Evolutionary conservation across 1,140 invertebrate species (phyloP), one percentile per base, ranked within the genome.

Genomic region (Anadara kagoshimensis): DNA sequence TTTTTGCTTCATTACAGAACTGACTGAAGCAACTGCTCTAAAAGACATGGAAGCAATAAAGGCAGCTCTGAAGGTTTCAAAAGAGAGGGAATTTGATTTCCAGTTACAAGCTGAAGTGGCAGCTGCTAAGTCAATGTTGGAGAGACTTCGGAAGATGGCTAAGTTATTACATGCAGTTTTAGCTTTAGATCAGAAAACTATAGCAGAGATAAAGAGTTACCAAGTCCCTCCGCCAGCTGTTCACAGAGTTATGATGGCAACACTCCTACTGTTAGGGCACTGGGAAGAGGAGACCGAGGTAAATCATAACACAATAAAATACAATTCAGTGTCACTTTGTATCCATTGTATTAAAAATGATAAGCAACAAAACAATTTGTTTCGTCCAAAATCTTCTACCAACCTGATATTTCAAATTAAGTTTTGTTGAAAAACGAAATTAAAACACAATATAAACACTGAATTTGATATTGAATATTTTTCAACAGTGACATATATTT

Each of bases 131-230:
- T 29, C 58, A 8, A 72, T 78, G 59, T 58, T 76, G 45, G 78
- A 70, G 43, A 45, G 79, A 36, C 57, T 78, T 2, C 36, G 67
- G 18, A 77, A 78, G 45, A 73, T 78, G 11, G 63, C 68, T 22
- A 75, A 75, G 45, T 64, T 82, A 20, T 62, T 79, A 54, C 83
- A 84, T 66, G 78, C 77, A 0, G 75, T 85, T 4, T 61, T 82
- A 43, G 76, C 73, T 3, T 59, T 86, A 66, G 81, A 82, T 49
- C 81, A 85, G 62, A 78, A 73, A 16, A 85, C 84, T 7, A 81
- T 86, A 22, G 75, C 78, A 7, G 86, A 87, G 69, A 84, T 87
- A 26, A 77, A 66, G 53, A 64, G 78, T 11, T 87, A 85, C 68
- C 45, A 71, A 20, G 69, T 63, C 56, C 85, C 86, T n/a, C 83